Conservation (phyloP, 2,888 invertebrate genomes). For the Chymomyza amoena region DNA sequence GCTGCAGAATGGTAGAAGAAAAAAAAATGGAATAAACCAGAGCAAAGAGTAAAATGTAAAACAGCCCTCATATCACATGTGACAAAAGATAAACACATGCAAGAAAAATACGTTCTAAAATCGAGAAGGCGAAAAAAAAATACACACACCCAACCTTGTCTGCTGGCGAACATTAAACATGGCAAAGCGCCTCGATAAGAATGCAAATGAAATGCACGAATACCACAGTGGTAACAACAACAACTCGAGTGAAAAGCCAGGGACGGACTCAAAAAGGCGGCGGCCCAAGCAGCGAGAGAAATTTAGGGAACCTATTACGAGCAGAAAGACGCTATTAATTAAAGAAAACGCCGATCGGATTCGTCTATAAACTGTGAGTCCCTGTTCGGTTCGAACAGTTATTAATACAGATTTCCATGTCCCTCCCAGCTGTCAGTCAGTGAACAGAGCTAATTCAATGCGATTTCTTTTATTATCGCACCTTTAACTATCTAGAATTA, state of each 20-base stretch:
- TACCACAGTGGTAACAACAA: not conserved
- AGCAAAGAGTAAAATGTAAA: conserved; percentile 3
- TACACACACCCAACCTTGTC: conserved; percentile 48
- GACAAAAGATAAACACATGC: conserved; percentile 65
- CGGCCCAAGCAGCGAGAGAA: too few relatives aligned
- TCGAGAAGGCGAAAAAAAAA: conserved; percentile 28
- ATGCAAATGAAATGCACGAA: conserved; percentile 53
- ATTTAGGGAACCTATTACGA: too few relatives aligned
- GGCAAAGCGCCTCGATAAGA: conserved; percentile 59
- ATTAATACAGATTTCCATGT: too few relatives aligned
- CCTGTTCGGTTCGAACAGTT: too few relatives aligned
- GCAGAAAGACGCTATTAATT: too few relatives aligned
- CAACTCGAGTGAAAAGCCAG: not conserved
- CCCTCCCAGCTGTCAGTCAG: too few relatives aligned
- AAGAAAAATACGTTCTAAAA: conserved; percentile 48
- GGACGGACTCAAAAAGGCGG: too few relatives aligned
- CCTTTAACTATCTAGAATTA: too few relatives aligned
- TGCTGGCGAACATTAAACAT: conserved; percentile 52
- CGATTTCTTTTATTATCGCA: too few relatives aligned
- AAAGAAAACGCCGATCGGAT: too few relatives aligned
- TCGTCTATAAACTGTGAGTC: too few relatives aligned
- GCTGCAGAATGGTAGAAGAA: conserved; percentile 39
- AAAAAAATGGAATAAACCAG: not conserved
- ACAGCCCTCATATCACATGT: conserved; percentile 55
- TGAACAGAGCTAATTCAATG: too few relatives aligned